phyloP scores from a whole-genome alignment of 2,113 vertebrate species.

The Potamarius usumacintae region DNA sequence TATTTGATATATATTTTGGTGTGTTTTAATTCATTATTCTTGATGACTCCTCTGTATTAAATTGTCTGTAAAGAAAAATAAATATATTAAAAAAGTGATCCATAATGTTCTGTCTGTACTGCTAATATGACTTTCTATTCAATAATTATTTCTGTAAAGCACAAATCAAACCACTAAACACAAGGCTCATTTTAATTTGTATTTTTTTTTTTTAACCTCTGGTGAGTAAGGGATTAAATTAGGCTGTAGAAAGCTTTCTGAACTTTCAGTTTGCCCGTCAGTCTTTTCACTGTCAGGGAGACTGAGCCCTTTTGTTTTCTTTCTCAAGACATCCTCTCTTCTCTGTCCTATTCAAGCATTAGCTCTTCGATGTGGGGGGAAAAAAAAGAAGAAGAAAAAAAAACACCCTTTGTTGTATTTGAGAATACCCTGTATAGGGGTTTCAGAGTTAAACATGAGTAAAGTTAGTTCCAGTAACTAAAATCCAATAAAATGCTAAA shows the following conservation, averaged over 20 bases:
- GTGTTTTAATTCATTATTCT: neutral
- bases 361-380: neutral
- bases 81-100: neutral
- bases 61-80: neutral
- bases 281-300: constrained; percentile 2
- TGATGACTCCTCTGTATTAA: neutral
- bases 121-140: neutral
- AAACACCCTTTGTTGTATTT: constrained; percentile 13
- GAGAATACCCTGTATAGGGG: neutral
- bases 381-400: neutral
- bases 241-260: neutral
- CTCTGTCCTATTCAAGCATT: constrained; percentile 24
- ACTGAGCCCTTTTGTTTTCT: constrained; percentile 25
- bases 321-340: constrained; percentile 25
- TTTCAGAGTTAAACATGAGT: neutral
- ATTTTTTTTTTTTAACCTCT: neutral
- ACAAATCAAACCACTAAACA: neutral
- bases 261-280: neutral
- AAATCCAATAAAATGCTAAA: neutral
- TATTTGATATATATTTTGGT: constrained; percentile 7
- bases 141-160: neutral
- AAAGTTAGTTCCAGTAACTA: neutral
- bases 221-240: neutral
- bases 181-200: neutral
- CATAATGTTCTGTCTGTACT: neutral